phyloP scores from a whole-genome alignment of 2,888 invertebrate species.

The Thelaira solivaga region DNA sequence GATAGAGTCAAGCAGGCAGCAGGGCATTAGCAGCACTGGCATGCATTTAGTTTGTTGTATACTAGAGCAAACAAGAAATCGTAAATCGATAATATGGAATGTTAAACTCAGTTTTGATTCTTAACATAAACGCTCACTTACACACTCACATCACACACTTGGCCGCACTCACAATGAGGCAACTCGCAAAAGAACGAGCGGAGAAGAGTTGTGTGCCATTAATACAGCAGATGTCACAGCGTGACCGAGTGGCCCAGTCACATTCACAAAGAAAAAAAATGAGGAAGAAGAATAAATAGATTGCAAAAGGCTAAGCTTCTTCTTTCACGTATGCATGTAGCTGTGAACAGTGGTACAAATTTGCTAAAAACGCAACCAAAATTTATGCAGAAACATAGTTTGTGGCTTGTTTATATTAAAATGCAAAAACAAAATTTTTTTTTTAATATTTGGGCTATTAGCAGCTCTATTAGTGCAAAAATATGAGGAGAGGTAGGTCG shows the following conservation, averaged over 20 bases:
- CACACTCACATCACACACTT: background rate
- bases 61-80: conserved; percentile 47
- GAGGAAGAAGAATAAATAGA: background rate
- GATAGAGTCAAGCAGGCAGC: conserved; percentile 8
- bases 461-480: no score
- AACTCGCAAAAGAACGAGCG: background rate
- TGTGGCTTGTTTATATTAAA: no score
- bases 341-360: background rate
- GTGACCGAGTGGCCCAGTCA: conserved; percentile 59
- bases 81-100: conserved; percentile 59
- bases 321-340: background rate
- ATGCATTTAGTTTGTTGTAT: conserved; percentile 24
- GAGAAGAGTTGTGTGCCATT: conserved; percentile 24
- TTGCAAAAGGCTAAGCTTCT: background rate
- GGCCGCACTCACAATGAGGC: background rate
- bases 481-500: no score
- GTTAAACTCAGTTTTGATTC: conserved; percentile 27
- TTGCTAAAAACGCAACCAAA: background rate
- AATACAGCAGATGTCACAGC: conserved; percentile 53
- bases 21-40: conserved; percentile 36
- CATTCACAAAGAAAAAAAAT: conserved; percentile 3
- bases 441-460: no score
- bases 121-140: background rate
- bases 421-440: no score
- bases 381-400: no score